Percentiles rank a stretch among this genome's conserved stretches.
Conservation (phyloP, 2,888 invertebrate genomes). For the Adelognathus sp. region DNA sequence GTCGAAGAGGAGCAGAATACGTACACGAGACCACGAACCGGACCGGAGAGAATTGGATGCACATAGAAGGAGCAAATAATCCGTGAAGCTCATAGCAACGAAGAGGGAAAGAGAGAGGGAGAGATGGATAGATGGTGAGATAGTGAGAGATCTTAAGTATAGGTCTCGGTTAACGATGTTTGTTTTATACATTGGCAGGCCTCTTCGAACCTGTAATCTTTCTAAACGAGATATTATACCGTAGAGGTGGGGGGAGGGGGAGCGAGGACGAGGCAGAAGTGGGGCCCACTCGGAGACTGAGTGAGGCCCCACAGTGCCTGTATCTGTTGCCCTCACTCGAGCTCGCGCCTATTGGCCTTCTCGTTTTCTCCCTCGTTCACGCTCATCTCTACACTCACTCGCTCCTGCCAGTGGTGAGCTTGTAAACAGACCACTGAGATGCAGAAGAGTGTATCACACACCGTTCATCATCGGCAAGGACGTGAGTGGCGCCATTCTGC, state of each 20-base stretch:
- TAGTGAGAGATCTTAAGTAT: conserved; percentile 75
- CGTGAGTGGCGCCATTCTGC: too few species aligned
- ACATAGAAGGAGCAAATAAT: conserved; percentile 63
- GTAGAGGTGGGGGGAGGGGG: conserved; percentile 20
- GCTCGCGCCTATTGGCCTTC: conserved; percentile 30
- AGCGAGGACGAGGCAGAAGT: neutral
- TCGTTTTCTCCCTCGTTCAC: conserved; percentile 26
- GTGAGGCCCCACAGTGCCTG: conserved; percentile 52
- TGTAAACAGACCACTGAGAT: conserved; percentile 28
- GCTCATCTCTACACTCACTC: conserved; percentile 17
- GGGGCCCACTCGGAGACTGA: conserved; percentile 49
- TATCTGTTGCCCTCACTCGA: conserved; percentile 21
- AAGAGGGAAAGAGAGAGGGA: conserved; percentile 52
- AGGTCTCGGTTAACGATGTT: conserved; percentile 81
- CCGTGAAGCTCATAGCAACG: conserved; percentile 56
- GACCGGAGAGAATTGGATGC: conserved; percentile 53
- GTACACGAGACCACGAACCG: neutral
- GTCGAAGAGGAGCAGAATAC: conserved; percentile 10
- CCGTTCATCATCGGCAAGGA: too few species aligned
- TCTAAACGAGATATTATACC: conserved; percentile 81
- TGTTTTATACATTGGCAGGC: conserved; percentile 81
- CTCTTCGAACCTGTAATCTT: conserved; percentile 81
- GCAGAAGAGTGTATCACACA: conserved; percentile 9
- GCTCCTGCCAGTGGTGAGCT: conserved; percentile 10
- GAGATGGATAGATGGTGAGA: conserved; percentile 10